phyloP scores from a whole-genome alignment of 2,113 vertebrate genomes.

The Oreochromis tanganicae region DNA sequence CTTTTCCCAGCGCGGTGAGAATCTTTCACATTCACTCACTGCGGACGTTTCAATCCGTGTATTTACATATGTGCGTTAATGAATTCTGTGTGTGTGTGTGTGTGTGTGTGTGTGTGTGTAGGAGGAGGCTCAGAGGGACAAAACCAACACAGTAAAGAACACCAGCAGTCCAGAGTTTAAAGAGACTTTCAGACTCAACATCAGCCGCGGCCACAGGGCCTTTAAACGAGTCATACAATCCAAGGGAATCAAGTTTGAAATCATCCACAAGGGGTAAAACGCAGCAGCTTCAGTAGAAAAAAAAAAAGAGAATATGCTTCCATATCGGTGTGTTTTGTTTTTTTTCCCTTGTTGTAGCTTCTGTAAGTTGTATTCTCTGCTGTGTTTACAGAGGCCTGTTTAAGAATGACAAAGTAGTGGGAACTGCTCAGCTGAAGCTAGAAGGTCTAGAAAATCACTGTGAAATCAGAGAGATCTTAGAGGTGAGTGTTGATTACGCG shows the following conservation, averaged over 20 bases:
- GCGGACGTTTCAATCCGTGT: background rate
- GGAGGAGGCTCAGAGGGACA: constrained; percentile 91
- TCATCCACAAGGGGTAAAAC: constrained; percentile 84
- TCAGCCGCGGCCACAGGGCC: constrained; percentile 79
- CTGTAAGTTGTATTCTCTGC: background rate
- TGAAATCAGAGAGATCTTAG: constrained; percentile 82
- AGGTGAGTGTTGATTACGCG: constrained; percentile 60
- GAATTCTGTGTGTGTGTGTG: background rate
- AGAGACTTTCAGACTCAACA: constrained; percentile 83
- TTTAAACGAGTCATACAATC: constrained; percentile 83
- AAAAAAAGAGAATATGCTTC: background rate
- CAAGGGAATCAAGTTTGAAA: constrained; percentile 90
- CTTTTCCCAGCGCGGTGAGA: constrained; percentile 83
- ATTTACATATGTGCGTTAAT: background rate
- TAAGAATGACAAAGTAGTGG: constrained; percentile 81
- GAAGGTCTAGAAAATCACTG: constrained; percentile 79
- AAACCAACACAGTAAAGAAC: constrained; percentile 79
- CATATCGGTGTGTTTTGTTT: background rate
- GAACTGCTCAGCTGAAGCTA: constrained; percentile 83
- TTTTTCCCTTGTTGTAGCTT: accelerated
- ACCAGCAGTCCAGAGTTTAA: constrained; percentile 86
- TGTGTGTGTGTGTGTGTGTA: constrained; percentile 23
- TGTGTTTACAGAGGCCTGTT: constrained; percentile 78
- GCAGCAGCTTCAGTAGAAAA: background rate
- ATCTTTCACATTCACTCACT: background rate